Base-by-base conservation (phyloP, 30 jellyfish, hydroid and myxozoan species). In the Hydractinia echinata region DNA sequence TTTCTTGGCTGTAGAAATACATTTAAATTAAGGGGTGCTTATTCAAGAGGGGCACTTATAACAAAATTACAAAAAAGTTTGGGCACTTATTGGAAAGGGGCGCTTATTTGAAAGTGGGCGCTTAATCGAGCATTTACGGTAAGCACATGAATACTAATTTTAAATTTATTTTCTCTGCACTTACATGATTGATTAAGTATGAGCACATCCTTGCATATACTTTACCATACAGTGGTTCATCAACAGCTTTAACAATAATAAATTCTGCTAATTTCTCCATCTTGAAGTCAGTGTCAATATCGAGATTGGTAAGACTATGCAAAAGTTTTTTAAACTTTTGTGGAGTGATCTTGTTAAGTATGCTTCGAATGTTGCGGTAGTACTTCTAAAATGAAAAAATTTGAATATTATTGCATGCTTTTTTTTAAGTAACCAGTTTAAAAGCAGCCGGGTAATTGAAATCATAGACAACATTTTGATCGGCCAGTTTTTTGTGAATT, bases 201-300 rank as follows among this genome's bases (percentile, higher is more conserved):
- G 74, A 64, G 39, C 74, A 64, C 19, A 64, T n/a, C 39, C 74
- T 64, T 64, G 74, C 74, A 64, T 64, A 64, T 7, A 64, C 74
- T 64, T 64, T 51, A 64, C 74, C 39, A 64, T 64, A 64, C 10
- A 64, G 19, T 6, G 74, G 74, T 64, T 64, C 74, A 64, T 64
- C 39, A 7, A 64, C 7, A 6, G 74, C 74, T 13, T 64, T 64
- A 4, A n/a, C 39, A n/a, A 64, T n/a, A 13, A 64, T 64, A 64
- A 44, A 64, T 13, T 13, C 8, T 64, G 74, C 74, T 13, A 64
- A 64, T 6, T 44, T 64, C 39, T 64, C 74, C 9, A 64, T 64
- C 39, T 64, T 64, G 74, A 64, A 64, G 39, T 64, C 74, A 64
- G 74, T 6, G 16, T 64, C 19, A 64, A 64, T 64, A 64, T 64